Evolutionary conservation across 2,888 invertebrate species (phyloP), one percentile per base, ranked within the genome.

Genomic region (Pollenia amentaria): DNA sequence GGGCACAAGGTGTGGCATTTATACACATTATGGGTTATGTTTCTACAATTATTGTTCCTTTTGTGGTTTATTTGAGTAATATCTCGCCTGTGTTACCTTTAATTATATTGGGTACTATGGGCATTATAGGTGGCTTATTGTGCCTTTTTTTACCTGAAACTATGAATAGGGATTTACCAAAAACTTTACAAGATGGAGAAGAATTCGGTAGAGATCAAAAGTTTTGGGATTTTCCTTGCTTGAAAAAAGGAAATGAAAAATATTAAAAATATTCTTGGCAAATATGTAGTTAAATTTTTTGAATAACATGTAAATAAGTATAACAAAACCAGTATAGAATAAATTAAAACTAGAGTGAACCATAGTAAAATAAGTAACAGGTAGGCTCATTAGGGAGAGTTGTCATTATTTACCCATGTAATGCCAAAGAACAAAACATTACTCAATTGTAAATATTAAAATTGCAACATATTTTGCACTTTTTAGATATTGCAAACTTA

Each of bases 11-110:
- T 0, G 97, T 98, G 0, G 97, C 97, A 0, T 94, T 97, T 16
- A 97, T 97, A 72, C 97, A 97, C 90, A 97, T 97, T 80, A 97
- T 97, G 96, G 97, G 97, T 51, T 97, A 97, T 89, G 96, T 97
- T 0, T 96, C 97, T 0, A 96, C 96, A 73, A 97, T 97, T n/a
- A 86, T 97, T 0, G 96, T 97, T 0, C 98, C 98, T 0, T 97
- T 97, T 91, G 95, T 98, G 2, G 97, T 98, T 0, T 79, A 82
- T 70, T 75, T 82, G 11, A 69, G 75, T 21, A 69, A 95, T 84
- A 92, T 96, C 38, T 95, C 96, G 3, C 94, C 95, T 67, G 94
- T 95, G 0, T 93, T 97, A 6, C 97, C 97, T 0, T 94, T 97
- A 2, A 93, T 97, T 7, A 95, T 97, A 78, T 94, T 97, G 40